phyloP scores from a whole-genome alignment of 1,140 invertebrate genomes.

The Drosophila orosa region DNA sequence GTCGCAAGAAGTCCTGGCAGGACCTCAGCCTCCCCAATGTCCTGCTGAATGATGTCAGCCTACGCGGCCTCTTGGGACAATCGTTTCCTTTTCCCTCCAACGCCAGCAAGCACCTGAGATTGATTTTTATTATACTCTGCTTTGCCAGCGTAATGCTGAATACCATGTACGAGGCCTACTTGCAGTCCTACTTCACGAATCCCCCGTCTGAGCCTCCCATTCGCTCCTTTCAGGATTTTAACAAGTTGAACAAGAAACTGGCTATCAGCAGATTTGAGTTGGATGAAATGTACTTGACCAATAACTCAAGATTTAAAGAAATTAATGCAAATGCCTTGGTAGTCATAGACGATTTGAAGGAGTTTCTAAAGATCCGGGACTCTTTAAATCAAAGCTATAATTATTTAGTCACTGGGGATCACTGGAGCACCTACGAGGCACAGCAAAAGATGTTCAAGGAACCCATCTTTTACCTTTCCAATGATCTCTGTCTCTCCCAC shows the following conservation, averaged over 20 bases:
- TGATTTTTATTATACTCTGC: conserved; percentile 37
- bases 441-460: conserved; percentile 48
- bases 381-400: conserved; percentile 37
- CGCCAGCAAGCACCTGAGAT: conserved; percentile 29
- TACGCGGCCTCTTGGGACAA: conserved; percentile 66
- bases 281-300: neutral
- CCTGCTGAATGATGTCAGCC: conserved; percentile 56
- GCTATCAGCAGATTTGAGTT: neutral
- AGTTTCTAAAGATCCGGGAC: conserved; percentile 21
- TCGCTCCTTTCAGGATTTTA: conserved; percentile 27
- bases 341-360: conserved; percentile 2
- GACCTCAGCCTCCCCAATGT: conserved; percentile 27
- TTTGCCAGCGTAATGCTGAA: conserved; percentile 47
- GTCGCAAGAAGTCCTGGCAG: conserved; percentile 26
- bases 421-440: conserved; percentile 45
- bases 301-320: neutral
- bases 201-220: conserved; percentile 33
- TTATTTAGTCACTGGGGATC: conserved; percentile 20
- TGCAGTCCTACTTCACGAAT: conserved; percentile 44
- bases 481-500: conserved; percentile 46
- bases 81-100: conserved; percentile 41
- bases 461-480: conserved; percentile 45
- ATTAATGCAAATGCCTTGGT: neutral
- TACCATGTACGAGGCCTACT: conserved; percentile 59
- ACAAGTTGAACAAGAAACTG: conserved; percentile 11